phyloP scores from a whole-genome alignment of 2,888 invertebrate genomes.

The Syrista parreyssii region DNA sequence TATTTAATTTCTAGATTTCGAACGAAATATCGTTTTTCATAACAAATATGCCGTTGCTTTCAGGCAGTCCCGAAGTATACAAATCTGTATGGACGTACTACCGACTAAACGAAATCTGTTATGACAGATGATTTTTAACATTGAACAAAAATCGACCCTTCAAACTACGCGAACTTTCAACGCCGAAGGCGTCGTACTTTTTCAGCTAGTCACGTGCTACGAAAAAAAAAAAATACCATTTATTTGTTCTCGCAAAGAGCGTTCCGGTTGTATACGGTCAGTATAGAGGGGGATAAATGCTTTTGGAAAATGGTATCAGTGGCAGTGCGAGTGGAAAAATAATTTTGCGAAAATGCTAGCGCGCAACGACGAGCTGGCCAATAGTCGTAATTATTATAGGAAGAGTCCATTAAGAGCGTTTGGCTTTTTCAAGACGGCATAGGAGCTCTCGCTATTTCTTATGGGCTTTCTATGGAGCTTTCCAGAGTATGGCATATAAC shows the following conservation, averaged over 20 bases:
- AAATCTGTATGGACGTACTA: neutral
- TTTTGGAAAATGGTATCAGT: neutral
- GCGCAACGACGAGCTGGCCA: neutral
- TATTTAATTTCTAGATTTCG: neutral
- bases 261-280: neutral
- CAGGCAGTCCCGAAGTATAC: neutral
- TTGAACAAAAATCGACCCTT: neutral
- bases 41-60: neutral
- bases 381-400: neutral
- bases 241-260: neutral
- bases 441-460: neutral
- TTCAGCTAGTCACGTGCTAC: neutral
- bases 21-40: neutral
- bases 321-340: neutral
- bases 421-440: neutral
- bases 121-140: neutral
- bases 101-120: neutral
- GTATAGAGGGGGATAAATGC: neutral
- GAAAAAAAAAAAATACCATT: neutral
- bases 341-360: neutral
- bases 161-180: neutral
- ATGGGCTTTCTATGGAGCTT: neutral
- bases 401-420: neutral
- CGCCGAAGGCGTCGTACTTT: neutral
- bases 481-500: neutral